Conservation (phyloP, 2,888 invertebrate genomes). For the Ennomos fuscantarius region DNA sequence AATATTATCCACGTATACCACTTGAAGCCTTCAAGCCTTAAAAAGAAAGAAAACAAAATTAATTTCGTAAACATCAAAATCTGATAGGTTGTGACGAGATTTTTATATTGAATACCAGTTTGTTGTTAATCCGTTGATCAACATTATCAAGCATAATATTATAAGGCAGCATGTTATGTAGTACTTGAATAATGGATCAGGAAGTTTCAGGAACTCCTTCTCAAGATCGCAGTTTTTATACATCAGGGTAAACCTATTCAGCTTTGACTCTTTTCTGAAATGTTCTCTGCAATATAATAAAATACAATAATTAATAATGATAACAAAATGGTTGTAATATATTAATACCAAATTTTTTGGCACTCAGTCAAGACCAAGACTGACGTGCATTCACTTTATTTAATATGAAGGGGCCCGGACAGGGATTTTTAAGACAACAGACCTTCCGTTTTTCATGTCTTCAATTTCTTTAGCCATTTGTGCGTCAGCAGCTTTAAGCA, state of each 20-base stretch:
- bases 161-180: constrained; percentile 80
- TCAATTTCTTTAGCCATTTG: constrained; percentile 93
- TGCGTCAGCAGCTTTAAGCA: constrained; percentile 88
- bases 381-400: too few species aligned
- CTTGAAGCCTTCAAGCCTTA: constrained; percentile 62
- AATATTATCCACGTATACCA: constrained; percentile 67
- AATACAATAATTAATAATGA: background rate
- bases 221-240: constrained; percentile 86
- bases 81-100: background rate
- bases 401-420: too few species aligned
- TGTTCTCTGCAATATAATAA: constrained; percentile 86
- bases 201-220: constrained; percentile 88
- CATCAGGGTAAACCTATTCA: constrained; percentile 80
- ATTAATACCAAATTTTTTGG: too few species aligned
- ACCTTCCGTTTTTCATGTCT: constrained; percentile 93
- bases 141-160: constrained; percentile 63
- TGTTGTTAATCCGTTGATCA: constrained; percentile 72
- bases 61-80: background rate
- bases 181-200: constrained; percentile 94
- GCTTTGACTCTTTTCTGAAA: constrained; percentile 86
- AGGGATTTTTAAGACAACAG: constrained; percentile 38
- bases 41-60: constrained; percentile 34
- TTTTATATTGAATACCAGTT: constrained; percentile 60
- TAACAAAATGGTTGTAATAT: too few species aligned
- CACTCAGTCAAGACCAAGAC: too few species aligned